A percentile compares a stretch with the other conserved stretches of the same genome.
Conservation (phyloP, 2,113 vertebrate genomes). For the Mesitornis unicolor region DNA sequence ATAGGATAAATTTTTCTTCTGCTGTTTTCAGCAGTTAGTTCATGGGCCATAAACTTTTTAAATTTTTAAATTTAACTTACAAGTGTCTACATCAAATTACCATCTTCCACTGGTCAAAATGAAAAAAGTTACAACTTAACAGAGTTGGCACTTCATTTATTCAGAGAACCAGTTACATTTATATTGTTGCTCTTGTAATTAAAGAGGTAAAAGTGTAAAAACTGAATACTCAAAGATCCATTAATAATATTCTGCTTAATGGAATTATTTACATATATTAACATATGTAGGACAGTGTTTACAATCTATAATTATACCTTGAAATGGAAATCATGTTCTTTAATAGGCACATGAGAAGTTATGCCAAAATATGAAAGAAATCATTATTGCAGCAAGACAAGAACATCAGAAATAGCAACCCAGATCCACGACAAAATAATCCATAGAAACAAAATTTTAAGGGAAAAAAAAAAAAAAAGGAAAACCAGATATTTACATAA, state of each 20-base stretch:
- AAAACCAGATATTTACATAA: slow-evolving; percentile 69
- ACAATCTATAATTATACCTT: background rate
- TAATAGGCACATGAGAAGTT: background rate
- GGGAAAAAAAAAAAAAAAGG: background rate
- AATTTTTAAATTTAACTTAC: background rate
- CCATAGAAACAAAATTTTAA: background rate
- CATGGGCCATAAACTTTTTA: background rate
- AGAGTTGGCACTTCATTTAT: background rate
- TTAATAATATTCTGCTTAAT: background rate
- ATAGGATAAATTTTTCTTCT: background rate
- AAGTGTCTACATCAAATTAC: background rate
- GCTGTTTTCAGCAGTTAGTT: background rate
- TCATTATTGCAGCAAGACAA: background rate
- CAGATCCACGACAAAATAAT: background rate
- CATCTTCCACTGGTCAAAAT: background rate
- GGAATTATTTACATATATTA: background rate
- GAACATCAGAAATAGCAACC: background rate
- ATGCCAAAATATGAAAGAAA: background rate
- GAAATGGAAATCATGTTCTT: background rate
- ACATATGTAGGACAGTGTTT: background rate
- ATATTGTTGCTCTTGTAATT: background rate
- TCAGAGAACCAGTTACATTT: background rate
- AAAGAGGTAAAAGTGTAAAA: background rate
- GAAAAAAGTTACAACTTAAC: background rate
- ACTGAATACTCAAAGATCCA: background rate